phyloP scores from a whole-genome alignment of 2,797 vertebrate species.

The Sebastes umbrosus region DNA sequence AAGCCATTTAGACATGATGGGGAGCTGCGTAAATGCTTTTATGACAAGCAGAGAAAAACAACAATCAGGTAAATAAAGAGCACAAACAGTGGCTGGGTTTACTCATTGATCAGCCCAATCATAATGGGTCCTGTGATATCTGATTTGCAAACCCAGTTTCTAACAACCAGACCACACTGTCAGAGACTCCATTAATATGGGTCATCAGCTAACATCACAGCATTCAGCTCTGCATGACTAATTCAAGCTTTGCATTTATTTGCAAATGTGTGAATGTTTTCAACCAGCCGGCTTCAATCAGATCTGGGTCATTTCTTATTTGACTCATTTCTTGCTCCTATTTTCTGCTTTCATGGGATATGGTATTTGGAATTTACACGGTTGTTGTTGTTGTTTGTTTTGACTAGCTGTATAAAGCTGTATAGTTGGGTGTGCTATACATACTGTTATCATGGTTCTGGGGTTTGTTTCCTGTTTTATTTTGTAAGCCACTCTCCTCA shows the following conservation, averaged over 20 bases:
- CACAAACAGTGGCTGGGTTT: background rate
- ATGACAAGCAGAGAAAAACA: background rate
- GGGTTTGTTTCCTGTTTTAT: background rate
- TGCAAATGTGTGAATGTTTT: slow-evolving; percentile 9
- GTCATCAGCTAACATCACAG: slow-evolving; percentile 18
- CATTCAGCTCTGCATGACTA: slow-evolving; percentile 18
- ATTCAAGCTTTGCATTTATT: slow-evolving; percentile 31
- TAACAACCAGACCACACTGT: background rate
- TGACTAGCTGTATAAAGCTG: background rate
- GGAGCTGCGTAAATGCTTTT: background rate
- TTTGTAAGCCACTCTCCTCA: no score
- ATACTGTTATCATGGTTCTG: background rate
- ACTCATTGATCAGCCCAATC: slow-evolving; percentile 2
- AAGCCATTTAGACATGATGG: background rate
- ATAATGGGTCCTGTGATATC: background rate
- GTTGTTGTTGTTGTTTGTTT: background rate
- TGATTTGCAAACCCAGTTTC: slow-evolving; percentile 3
- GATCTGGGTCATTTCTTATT: background rate
- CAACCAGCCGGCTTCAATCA: background rate
- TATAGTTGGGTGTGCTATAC: background rate
- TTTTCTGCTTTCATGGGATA: background rate
- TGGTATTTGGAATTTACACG: background rate
- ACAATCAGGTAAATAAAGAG: slow-evolving; percentile 21
- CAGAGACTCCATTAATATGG: background rate
- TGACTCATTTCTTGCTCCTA: background rate